A percentile compares a stretch with the other conserved stretches of the same genome.
Conservation (phyloP, 2,888 invertebrate genomes). For the Heterodera filipjevi region DNA sequence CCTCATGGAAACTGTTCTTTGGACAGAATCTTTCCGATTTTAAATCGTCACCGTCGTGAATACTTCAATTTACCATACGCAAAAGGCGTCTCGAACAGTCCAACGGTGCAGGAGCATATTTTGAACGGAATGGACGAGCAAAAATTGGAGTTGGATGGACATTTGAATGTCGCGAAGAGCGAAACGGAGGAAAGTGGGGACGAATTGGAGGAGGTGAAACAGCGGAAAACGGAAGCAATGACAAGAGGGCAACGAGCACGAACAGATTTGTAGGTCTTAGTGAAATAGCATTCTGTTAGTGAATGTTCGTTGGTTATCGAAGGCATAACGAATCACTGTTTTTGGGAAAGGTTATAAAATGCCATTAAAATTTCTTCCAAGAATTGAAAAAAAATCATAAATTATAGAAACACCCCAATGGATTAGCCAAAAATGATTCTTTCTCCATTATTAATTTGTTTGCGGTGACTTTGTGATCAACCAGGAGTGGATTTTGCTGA, state of each 20-base stretch:
- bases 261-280: neutral
- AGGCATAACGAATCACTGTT: no score
- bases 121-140: neutral
- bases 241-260: neutral
- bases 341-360: no score
- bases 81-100: neutral
- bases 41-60: conserved; percentile 23
- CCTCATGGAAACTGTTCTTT: no score
- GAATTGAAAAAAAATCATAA: no score
- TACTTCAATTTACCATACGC: conserved; percentile 18
- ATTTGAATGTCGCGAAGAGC: neutral
- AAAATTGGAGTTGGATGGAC: conserved; percentile 19
- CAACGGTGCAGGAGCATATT: conserved; percentile 11
- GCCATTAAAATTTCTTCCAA: no score
- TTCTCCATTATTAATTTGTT: no score
- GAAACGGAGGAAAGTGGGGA: neutral
- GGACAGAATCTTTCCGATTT: conserved; percentile 18
- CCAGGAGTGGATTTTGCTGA: conserved; percentile 29
- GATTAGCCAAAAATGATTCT: no score
- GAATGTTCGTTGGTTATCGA: no score
- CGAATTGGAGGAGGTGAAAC: neutral
- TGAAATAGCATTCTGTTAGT: no score
- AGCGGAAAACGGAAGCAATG: neutral
- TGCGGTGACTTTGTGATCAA: conserved; percentile 28
- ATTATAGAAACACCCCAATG: no score